Evolutionary conservation across 2,797 vertebrate species (phyloP).

Genomic region (Alectoris magna): DNA sequence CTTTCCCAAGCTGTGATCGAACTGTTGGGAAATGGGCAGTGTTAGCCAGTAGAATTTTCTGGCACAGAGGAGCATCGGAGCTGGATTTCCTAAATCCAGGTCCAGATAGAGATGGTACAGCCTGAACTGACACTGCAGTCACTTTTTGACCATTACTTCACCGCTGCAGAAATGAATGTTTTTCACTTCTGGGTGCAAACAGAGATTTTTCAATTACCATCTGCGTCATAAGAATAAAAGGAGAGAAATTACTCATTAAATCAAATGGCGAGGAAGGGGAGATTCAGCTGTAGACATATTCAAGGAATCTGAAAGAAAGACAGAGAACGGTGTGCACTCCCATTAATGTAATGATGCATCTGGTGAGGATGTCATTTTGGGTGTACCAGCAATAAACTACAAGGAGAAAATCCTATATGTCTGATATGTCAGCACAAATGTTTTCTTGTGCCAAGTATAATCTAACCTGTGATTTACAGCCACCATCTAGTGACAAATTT

Average conservation of each 20-base stretch:
- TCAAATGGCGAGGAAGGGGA: background rate
- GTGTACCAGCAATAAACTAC: constrained; percentile 7
- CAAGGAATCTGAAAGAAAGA: background rate
- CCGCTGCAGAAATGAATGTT: background rate
- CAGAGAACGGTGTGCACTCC: background rate
- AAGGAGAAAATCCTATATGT: background rate
- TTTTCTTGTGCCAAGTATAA: background rate
- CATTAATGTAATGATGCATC: constrained; percentile 41
- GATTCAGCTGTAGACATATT: background rate
- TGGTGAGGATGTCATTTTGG: constrained; percentile 35
- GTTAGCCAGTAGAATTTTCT: background rate
- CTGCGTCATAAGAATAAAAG: constrained; percentile 32
- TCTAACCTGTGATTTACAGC: background rate
- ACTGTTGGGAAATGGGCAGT: background rate
- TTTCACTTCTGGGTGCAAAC: background rate
- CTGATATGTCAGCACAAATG: background rate
- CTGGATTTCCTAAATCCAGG: background rate
- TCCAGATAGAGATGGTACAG: background rate
- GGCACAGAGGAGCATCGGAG: background rate
- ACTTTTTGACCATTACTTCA: background rate
- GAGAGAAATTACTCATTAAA: constrained; percentile 44
- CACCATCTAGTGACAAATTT: constrained; percentile 7
- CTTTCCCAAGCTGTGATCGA: background rate
- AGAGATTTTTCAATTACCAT: constrained; percentile 9
- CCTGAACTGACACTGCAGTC: background rate